Conservation (phyloP, 1,140 invertebrate genomes). For the fruit fly (Drosophila melanogaster) region Release_6_plus_ISO1_MT NT_033777.3:9329001-9329500, state of each 20-base stretch:
- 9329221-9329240: conserved; percentile 18
- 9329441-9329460: conserved; percentile 84
- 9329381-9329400: conserved; percentile 82
- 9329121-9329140: conserved; percentile 6
- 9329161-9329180: conserved; percentile 17
- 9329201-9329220: conserved; percentile 4
- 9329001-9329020: background rate
- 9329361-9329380: conserved; percentile 85
- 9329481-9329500: conserved; percentile 46
- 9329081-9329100: background rate
- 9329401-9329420: conserved; percentile 81
- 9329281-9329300: conserved; percentile 44
- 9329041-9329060: background rate
- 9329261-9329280: conserved; percentile 22
- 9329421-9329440: conserved; percentile 85
- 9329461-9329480: conserved; percentile 84
- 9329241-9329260: conserved; percentile 16
- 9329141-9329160: conserved; percentile 1
- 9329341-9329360: conserved; percentile 81
- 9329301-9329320: conserved; percentile 85
- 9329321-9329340: conserved; percentile 85
- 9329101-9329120: conserved; percentile 23
- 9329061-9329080: background rate
- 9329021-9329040: conserved; percentile 4
- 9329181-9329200: conserved; percentile 19